Conservation (phyloP, 1,140 invertebrate genomes). For the Drosophila elegans region DNA sequence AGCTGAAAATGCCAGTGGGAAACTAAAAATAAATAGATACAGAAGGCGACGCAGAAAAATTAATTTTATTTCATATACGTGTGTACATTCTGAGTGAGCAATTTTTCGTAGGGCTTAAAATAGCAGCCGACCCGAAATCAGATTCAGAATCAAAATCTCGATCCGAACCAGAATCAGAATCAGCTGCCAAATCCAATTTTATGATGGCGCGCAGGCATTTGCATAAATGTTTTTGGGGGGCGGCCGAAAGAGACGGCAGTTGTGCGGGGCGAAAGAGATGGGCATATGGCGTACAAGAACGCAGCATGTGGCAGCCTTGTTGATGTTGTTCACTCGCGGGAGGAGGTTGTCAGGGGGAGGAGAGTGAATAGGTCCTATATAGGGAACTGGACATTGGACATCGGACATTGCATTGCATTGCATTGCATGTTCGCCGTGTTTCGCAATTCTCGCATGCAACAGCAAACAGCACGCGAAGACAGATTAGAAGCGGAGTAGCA, state of each 20-base stretch:
- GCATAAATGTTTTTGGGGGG: slow-evolving; percentile 65
- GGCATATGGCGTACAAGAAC: slow-evolving; percentile 39
- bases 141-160: slow-evolving; percentile 30
- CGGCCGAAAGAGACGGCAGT: slow-evolving; percentile 21
- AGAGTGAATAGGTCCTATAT: slow-evolving; percentile 5
- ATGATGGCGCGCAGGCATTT: slow-evolving; percentile 73
- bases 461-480: slow-evolving; percentile 79
- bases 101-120: slow-evolving; percentile 52
- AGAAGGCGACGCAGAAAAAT: slow-evolving; percentile 54
- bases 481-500: slow-evolving; percentile 71
- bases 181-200: slow-evolving; percentile 82
- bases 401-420: slow-evolving; percentile 38
- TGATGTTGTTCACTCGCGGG: slow-evolving; percentile 56
- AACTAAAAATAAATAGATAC: slow-evolving; percentile 72
- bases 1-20: slow-evolving; percentile 12
- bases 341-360: slow-evolving; percentile 1
- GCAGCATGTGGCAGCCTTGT: slow-evolving; percentile 74
- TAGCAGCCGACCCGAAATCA: slow-evolving; percentile 44
- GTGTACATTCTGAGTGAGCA: slow-evolving; percentile 11
- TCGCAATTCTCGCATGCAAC: slow-evolving; percentile 73
- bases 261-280: slow-evolving; percentile 31
- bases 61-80: slow-evolving; percentile 63
- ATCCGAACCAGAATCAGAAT: slow-evolving; percentile 37
- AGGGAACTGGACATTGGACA: slow-evolving; percentile 8
- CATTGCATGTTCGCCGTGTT: slow-evolving; percentile 77